Evolutionary conservation across 2,888 invertebrate genomes (phyloP).

Genomic region (Idaea biselata): DNA sequence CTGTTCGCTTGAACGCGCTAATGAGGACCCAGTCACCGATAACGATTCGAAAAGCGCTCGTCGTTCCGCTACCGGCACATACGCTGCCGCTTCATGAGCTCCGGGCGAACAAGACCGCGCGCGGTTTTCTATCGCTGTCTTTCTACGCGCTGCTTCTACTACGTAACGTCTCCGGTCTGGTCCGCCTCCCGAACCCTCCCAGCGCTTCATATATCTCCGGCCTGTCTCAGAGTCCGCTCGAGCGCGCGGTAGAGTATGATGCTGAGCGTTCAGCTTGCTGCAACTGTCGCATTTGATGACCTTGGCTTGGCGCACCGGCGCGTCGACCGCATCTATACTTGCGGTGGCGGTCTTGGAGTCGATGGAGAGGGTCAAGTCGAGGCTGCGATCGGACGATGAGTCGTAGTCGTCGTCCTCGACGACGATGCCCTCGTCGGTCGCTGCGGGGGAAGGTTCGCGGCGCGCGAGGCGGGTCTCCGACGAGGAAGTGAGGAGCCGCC

Average conservation of each 20-base stretch:
- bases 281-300: slow-evolving; percentile 73
- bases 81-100: slow-evolving; percentile 76
- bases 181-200: slow-evolving; percentile 71
- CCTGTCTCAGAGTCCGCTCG: slow-evolving; percentile 67
- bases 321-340: slow-evolving; percentile 60
- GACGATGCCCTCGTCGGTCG: slow-evolving; percentile 78
- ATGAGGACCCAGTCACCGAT: slow-evolving; percentile 81
- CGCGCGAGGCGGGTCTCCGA: slow-evolving; percentile 64
- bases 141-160: slow-evolving; percentile 68
- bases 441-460: slow-evolving; percentile 72
- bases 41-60: slow-evolving; percentile 86
- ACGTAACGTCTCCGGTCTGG: slow-evolving; percentile 65
- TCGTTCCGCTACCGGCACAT: slow-evolving; percentile 86
- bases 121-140: slow-evolving; percentile 66
- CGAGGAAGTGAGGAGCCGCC: slow-evolving; percentile 64
- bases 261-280: slow-evolving; percentile 66
- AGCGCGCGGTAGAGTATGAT: slow-evolving; percentile 72
- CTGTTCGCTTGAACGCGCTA: slow-evolving; percentile 84
- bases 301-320: slow-evolving; percentile 66
- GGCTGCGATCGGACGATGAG: slow-evolving; percentile 80
- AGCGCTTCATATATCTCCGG: slow-evolving; percentile 69
- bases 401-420: slow-evolving; percentile 79
- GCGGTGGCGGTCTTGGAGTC: slow-evolving; percentile 63
- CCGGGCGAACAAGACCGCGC: slow-evolving; percentile 75
- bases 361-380: slow-evolving; percentile 75